Conservation (phyloP, 1,140 invertebrate genomes). For the Theocolax elegans region DNA sequence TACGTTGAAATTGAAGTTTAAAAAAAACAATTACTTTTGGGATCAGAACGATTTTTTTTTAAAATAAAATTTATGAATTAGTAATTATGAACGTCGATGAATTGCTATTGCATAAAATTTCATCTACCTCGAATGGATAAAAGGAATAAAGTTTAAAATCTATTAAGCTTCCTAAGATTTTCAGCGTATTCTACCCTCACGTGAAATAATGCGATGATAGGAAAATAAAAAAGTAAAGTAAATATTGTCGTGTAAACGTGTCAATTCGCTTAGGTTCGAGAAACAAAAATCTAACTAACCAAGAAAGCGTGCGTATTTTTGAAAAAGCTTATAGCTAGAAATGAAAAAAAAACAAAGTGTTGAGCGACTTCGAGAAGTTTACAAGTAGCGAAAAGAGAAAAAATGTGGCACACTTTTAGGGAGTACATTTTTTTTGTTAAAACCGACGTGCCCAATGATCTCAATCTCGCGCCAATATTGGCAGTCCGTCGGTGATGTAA, state of each 20-base stretch:
- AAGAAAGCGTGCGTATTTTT: slow-evolving; percentile 31
- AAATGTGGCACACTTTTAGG: not conserved
- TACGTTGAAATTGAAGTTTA: no score
- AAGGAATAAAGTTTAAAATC: no score
- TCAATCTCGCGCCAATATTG: slow-evolving; percentile 33
- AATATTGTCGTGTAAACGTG: slow-evolving; percentile 19
- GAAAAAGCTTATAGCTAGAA: slow-evolving; percentile 24
- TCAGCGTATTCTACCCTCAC: no score
- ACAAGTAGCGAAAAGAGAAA: not conserved
- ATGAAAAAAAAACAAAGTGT: not conserved
- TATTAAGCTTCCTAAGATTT: no score
- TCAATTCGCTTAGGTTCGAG: slow-evolving; percentile 34
- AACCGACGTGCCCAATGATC: slow-evolving; percentile 40
- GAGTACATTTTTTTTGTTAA: slow-evolving; percentile 12
- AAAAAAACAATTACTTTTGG: no score
- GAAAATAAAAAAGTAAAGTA: slow-evolving; percentile 26
- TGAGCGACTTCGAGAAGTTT: slow-evolving; percentile 8
- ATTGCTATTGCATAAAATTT: no score
- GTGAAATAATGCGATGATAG: no score
- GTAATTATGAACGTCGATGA: no score
- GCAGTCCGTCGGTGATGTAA: slow-evolving; percentile 23
- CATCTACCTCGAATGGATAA: slow-evolving; percentile 16
- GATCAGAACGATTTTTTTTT: no score
- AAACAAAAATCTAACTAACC: slow-evolving; percentile 17
- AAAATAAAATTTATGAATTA: no score